These are phyloP conservation scores for Epinephelus coioides DNA, from an alignment of 2,797 vertebrate species.

Conservation along the genomic window DNA sequence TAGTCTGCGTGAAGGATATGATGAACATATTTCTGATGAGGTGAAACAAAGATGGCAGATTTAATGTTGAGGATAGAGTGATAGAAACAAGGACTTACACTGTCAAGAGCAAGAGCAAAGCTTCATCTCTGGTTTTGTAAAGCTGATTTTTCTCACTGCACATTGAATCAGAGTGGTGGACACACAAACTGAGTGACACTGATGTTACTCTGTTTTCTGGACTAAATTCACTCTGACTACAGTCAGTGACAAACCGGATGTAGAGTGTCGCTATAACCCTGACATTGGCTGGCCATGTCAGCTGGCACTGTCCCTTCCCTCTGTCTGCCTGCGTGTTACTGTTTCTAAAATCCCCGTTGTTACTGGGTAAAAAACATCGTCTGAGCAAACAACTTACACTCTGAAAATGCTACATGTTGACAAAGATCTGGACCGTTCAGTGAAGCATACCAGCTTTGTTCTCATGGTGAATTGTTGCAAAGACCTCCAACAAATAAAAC, in stretches of 20 bases:
- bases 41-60: conserved; percentile 22
- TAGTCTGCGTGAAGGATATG: conserved; percentile 22
- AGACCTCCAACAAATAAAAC: too few relatives aligned
- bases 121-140: neutral
- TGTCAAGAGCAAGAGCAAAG: neutral
- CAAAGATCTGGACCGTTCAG: too few relatives aligned
- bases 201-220: neutral
- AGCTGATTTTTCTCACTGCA: neutral
- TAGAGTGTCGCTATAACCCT: too few relatives aligned
- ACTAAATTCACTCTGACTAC: neutral
- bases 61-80: neutral
- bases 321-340: too few relatives aligned
- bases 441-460: too few relatives aligned
- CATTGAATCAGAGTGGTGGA: neutral
- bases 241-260: neutral
- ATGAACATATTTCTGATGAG: conserved; percentile 16
- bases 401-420: too few relatives aligned
- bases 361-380: too few relatives aligned
- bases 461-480: too few relatives aligned
- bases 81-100: neutral
- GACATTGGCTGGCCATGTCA: too few relatives aligned
- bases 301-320: too few relatives aligned
- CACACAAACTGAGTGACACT: neutral
- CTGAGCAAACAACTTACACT: too few relatives aligned
- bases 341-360: too few relatives aligned